Evolutionary conservation across 2,888 invertebrate genomes (phyloP).

Genomic region (Cataglyphis albicans): DNA sequence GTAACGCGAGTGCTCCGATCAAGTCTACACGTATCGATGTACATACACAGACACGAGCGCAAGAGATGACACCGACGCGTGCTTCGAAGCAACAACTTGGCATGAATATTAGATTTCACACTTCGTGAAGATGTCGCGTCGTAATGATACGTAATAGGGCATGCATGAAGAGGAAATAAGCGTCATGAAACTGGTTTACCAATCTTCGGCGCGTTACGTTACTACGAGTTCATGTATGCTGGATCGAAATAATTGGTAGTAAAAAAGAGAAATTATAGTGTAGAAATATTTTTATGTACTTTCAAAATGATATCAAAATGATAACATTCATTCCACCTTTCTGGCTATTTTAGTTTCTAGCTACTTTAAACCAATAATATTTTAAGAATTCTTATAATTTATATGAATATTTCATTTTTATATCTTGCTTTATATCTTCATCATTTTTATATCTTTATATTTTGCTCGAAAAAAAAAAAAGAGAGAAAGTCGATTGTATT

Average conservation of each 20-base stretch:
- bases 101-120: slow-evolving; percentile 56
- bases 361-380: background rate
- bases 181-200: slow-evolving; percentile 6
- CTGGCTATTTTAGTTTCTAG: background rate
- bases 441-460: background rate
- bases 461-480: background rate
- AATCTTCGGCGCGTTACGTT: slow-evolving; percentile 2
- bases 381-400: background rate
- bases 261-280: background rate
- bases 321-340: too few relatives aligned
- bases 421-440: background rate
- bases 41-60: background rate
- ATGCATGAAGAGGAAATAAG: slow-evolving; percentile 35
- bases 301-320: too few relatives aligned
- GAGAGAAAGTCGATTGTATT: background rate
- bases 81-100: slow-evolving; percentile 42
- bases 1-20: background rate
- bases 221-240: slow-evolving; percentile 5
- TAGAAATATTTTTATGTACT: background rate
- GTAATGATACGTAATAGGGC: slow-evolving; percentile 50
- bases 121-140: slow-evolving; percentile 48
- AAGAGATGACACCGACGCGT: slow-evolving; percentile 1
- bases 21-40: slow-evolving; percentile 3
- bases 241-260: slow-evolving; percentile 1
- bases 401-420: background rate